phyloP scores from a whole-genome alignment of 2,113 vertebrate species.

The Alosa alosa region DNA sequence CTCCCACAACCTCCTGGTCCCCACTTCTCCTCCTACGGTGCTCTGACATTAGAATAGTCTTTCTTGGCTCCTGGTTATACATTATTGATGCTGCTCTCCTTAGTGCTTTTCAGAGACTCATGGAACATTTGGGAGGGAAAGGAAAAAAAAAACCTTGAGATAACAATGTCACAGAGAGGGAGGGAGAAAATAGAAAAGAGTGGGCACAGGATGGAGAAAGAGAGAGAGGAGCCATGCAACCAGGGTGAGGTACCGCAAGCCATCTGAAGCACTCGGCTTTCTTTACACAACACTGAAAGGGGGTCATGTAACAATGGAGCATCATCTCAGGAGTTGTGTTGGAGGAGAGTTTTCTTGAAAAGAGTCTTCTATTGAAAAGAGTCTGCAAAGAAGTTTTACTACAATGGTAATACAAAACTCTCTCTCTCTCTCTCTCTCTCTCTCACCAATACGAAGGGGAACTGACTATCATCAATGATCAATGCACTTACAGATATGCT shows the following conservation, averaged over 20 bases:
- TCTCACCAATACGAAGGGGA: no score
- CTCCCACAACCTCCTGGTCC: neutral
- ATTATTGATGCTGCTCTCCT: neutral
- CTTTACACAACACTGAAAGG: neutral
- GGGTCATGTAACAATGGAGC: no score
- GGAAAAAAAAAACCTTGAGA: neutral
- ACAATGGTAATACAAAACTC: no score
- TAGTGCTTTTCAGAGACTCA: neutral
- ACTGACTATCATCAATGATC: no score
- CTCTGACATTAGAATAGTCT: neutral
- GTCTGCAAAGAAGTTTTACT: no score
- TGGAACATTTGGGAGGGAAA: neutral
- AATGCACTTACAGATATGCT: no score
- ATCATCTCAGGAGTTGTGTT: no score
- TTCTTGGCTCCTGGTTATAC: neutral
- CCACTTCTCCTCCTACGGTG: neutral
- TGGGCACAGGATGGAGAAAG: neutral
- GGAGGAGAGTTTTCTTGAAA: no score
- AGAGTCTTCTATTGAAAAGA: no score
- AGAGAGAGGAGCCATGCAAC: neutral
- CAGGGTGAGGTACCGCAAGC: neutral
- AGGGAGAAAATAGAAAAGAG: neutral
- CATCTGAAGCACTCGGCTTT: neutral
- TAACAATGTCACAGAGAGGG: slow-evolving; percentile 21
- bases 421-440: no score